These are phyloP conservation scores for Caenorhabditis japonica DNA, from an alignment of 2,888 invertebrate species.

Conservation along the genomic window DNA sequence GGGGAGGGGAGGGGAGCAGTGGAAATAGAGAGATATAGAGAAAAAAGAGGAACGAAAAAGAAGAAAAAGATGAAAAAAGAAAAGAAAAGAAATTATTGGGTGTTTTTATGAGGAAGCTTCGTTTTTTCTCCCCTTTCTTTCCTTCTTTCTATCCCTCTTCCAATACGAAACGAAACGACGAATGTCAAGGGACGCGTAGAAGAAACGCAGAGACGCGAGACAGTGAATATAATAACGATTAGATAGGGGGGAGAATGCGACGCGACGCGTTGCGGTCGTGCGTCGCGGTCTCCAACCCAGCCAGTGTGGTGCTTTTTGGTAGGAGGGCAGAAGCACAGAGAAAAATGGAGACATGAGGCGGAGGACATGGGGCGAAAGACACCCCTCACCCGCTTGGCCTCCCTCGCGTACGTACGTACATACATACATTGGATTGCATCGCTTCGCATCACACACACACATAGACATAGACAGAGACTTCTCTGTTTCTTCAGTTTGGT, in stretches of 20 bases:
- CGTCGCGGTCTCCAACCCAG: conserved; percentile 41
- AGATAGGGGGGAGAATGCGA: conserved; percentile 34
- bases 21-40: not conserved
- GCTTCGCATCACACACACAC: too few relatives aligned
- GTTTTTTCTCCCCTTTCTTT: too few relatives aligned
- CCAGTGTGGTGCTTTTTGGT: too few relatives aligned
- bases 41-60: not conserved
- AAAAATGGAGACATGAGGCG: not conserved
- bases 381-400: too few relatives aligned
- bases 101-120: too few relatives aligned
- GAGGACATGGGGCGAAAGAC: conserved; percentile 33
- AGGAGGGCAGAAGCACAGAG: conserved; percentile 8
- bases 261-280: conserved; percentile 49
- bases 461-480: too few relatives aligned
- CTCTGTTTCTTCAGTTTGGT: conserved; percentile 50
- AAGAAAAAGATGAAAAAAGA: conserved; percentile 8
- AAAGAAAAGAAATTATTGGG: conserved; percentile 30
- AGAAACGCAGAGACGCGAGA: conserved; percentile 16
- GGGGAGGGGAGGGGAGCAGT: too few relatives aligned
- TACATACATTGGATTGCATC: too few relatives aligned
- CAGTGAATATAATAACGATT: conserved; percentile 59
- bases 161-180: conserved; percentile 52
- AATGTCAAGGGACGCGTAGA: conserved; percentile 44
- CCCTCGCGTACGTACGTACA: too few relatives aligned
- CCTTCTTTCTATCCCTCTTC: too few relatives aligned